Evolutionary conservation across 2,113 vertebrate species (phyloP).

Genomic region (Corythoichthys intestinalis): DNA sequence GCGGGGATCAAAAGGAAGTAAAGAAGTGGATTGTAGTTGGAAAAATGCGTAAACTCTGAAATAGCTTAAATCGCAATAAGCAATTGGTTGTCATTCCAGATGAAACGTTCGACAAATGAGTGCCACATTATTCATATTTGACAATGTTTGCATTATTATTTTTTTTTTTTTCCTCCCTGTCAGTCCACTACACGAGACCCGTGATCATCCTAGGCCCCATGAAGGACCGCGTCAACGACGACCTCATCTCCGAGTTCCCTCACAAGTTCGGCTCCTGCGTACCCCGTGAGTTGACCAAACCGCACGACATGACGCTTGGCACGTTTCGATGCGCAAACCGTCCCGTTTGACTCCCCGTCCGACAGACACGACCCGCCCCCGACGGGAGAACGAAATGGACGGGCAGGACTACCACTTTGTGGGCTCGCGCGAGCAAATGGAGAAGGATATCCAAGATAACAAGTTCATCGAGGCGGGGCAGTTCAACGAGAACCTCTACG

Average conservation of each 20-base stretch:
- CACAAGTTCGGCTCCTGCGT: slow-evolving; percentile 99
- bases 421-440: slow-evolving; percentile 92
- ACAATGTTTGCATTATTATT: too few species aligned
- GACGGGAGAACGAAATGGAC: slow-evolving; percentile 91
- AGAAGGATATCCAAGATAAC: slow-evolving; percentile 98
- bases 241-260: slow-evolving; percentile 97
- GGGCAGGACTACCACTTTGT: slow-evolving; percentile 98
- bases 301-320: not conserved
- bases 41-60: too few species aligned
- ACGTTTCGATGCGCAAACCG: not conserved
- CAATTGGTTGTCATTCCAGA: too few species aligned
- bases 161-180: not conserved
- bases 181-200: slow-evolving; percentile 95
- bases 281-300: slow-evolving; percentile 83
- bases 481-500: slow-evolving; percentile 97
- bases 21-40: too few species aligned
- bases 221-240: slow-evolving; percentile 95
- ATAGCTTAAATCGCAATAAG: too few species aligned
- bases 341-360: not conserved
- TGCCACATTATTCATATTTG: too few species aligned
- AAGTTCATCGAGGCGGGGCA: slow-evolving; percentile 98
- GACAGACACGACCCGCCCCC: slow-evolving; percentile 90
- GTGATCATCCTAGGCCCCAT: slow-evolving; percentile 97
- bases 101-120: too few species aligned
- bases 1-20: too few species aligned